A percentile compares a stretch with the other conserved stretches of the same genome.
Evolutionary conservation across 2,113 vertebrate genomes (phyloP).

Genomic region (Chascanopsetta lugubris): DNA sequence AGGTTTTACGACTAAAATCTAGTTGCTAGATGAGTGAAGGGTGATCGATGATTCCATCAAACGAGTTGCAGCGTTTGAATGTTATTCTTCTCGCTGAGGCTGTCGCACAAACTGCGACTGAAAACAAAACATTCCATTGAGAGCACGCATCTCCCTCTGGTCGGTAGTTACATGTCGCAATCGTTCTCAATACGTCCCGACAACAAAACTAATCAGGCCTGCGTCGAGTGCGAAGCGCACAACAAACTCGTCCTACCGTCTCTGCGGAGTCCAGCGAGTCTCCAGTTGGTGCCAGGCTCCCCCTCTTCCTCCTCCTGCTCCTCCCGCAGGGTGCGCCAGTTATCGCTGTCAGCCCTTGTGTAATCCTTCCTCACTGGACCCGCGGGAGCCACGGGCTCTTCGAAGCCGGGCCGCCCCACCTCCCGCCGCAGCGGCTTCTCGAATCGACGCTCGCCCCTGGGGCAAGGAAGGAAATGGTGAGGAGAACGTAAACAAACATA

Average conservation of each 20-base stretch:
- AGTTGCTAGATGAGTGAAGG: no score
- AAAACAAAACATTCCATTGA: no score
- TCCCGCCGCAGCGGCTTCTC: conserved; percentile 89
- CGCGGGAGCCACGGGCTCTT: conserved; percentile 74
- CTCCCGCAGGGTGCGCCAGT: conserved; percentile 91
- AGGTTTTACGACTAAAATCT: no score
- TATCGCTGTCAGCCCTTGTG: conserved; percentile 91
- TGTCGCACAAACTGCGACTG: no score
- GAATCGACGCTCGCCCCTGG: conserved; percentile 88
- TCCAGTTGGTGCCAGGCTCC: conserved; percentile 82
- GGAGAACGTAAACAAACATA: no score
- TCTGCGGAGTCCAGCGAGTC: conserved; percentile 79
- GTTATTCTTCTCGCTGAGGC: no score
- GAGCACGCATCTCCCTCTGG: no score
- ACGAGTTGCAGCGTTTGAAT: no score
- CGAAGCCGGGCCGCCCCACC: conserved; percentile 87
- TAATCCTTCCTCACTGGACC: conserved; percentile 85
- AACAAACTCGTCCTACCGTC: conserved; percentile 73
- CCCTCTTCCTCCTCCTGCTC: conserved; percentile 88
- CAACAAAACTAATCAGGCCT: background rate
- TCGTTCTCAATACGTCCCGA: background rate
- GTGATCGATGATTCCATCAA: no score
- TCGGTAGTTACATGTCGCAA: background rate
- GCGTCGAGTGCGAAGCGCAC: background rate
- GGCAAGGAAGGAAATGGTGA: conserved; percentile 24